A percentile compares a stretch with the other conserved stretches of the same genome.
These are phyloP conservation scores for Coilia nasus DNA, from an alignment of 2,797 vertebrate species.

Conservation along the genomic window DNA sequence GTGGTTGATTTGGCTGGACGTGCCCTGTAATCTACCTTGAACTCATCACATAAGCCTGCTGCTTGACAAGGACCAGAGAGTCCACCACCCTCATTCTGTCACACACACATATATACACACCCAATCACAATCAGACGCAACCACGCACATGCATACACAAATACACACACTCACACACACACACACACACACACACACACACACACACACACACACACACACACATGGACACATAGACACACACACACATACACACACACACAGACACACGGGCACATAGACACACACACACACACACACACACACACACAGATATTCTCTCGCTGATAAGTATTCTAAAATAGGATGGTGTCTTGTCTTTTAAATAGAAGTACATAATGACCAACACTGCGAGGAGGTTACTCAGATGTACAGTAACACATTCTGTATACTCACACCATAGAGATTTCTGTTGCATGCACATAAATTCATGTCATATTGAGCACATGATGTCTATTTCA, in stretches of 20 bases:
- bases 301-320: slow-evolving; percentile 20
- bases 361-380: background rate
- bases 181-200: background rate
- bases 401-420: background rate
- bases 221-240: background rate
- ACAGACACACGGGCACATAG: background rate
- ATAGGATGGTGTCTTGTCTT: background rate
- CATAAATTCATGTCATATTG: too few relatives aligned
- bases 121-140: too few relatives aligned
- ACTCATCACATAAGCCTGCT: slow-evolving; percentile 30
- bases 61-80: slow-evolving; percentile 32
- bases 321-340: slow-evolving; percentile 18
- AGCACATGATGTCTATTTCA: too few relatives aligned
- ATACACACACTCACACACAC: background rate
- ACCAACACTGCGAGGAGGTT: background rate
- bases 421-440: too few relatives aligned
- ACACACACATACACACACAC: background rate
- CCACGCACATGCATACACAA: background rate
- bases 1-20: slow-evolving; percentile 30
- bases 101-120: background rate
- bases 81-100: background rate
- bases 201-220: background rate
- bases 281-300: background rate
- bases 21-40: slow-evolving; percentile 30
- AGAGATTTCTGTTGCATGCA: too few relatives aligned